Base-by-base conservation (phyloP, 2,113 vertebrate genomes). In the Ariopsis seemanni region DNA sequence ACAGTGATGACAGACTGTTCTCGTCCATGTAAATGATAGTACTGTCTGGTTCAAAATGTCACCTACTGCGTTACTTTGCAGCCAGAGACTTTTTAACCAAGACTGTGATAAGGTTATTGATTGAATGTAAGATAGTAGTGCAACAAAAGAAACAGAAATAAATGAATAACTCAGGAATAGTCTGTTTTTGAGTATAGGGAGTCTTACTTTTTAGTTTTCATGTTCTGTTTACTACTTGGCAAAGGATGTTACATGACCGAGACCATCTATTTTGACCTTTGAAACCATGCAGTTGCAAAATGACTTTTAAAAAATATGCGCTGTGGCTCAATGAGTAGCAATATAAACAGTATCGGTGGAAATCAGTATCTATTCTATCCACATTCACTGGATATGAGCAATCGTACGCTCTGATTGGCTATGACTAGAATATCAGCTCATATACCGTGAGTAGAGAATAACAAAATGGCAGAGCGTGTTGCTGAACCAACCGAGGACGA, bases 1-100 rank as follows among this genome's bases (percentile, higher is more conserved):
- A 57, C 18, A 14, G 30, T 3, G 27, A 71, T 34, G 27, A 34
- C 50, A 34, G 67, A 52, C 18, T 2, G 22, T 30, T 85, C 50
- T 57, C 2, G 5, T 75, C 62, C 50, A 60, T 65, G 42, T 22
- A 63, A 65, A 30, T 34, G 52, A 78, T 65, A 20, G 57, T 77
- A 60, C 50, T 79, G 72, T 22, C 17, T 83, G 57, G 80, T n/a
- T 69, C 62, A 79, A n/a, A 69, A 83, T 88, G 80, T 69, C 53
- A 85, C 3, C 2, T 34, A 18, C 27, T 30, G 65, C 14, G 14
- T 12, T 57, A 15, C 27, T 30, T 69, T 80, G n/a, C 34, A 0
- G 6, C 0, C 1, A 8, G n/a, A 80, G 42, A 42, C 42, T 42
- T 42, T 79, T 79, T 18, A 57, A 57, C 25, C 25, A 8, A 30